Percentiles rank a stretch among this genome's conserved stretches.
Conservation (phyloP, 2,888 invertebrate species). For the Trimorus sp. region DNA sequence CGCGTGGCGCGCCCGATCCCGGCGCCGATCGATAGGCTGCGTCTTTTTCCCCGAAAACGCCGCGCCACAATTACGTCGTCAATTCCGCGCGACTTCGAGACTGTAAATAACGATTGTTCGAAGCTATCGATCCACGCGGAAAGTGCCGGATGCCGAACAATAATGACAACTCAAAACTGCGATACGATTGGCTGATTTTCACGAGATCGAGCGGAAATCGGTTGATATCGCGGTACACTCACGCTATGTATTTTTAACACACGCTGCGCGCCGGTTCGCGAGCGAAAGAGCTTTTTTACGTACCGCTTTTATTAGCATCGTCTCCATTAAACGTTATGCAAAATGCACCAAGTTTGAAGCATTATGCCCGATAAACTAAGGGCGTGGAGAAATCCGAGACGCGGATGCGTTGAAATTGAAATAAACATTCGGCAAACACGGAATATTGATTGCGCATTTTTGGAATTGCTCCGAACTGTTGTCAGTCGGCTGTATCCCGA, state of each 20-base stretch:
- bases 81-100: no score
- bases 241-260: slow-evolving; percentile 1
- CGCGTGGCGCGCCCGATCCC: not conserved
- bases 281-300: slow-evolving; percentile 16
- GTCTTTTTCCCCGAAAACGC: no score
- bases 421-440: not conserved
- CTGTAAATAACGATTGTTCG: no score
- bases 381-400: slow-evolving; percentile 25
- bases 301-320: slow-evolving; percentile 9
- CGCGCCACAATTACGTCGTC: no score
- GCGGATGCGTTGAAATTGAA: slow-evolving; percentile 23
- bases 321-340: slow-evolving; percentile 32
- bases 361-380: slow-evolving; percentile 23
- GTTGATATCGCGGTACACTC: not conserved
- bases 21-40: no score
- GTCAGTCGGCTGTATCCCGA: no score
- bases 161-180: no score
- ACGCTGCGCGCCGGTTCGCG: slow-evolving; percentile 1
- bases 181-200: no score
- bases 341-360: slow-evolving; percentile 36
- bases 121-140: no score
- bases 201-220: not conserved
- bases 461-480: no score
- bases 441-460: no score
- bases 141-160: no score